A percentile compares a stretch with the other conserved stretches of the same genome.
These are phyloP conservation scores for Azorinus chamasolen DNA, from an alignment of 2,888 invertebrate species.

Conservation along the genomic window DNA sequence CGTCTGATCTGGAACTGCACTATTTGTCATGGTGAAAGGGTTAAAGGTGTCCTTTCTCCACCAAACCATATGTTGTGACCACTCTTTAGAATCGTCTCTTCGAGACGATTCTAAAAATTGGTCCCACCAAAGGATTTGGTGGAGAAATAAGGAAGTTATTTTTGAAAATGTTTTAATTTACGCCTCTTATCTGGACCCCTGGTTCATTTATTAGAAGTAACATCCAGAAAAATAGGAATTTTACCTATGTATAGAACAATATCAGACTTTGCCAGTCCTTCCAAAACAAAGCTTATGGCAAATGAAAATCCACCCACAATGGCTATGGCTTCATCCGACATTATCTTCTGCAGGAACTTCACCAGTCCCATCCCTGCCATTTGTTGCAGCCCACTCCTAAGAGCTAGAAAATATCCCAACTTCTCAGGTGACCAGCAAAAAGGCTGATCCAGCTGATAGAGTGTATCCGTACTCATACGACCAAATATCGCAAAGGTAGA, in stretches of 20 bases:
- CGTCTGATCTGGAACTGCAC: no score
- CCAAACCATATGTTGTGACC: no score
- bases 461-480: conserved; percentile 51
- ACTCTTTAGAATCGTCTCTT: no score
- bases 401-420: conserved; percentile 56
- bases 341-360: conserved; percentile 49
- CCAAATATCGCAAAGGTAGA: conserved; percentile 49
- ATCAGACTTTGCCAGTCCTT: conserved; percentile 53
- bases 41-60: no score
- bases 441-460: conserved; percentile 62
- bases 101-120: no score
- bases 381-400: conserved; percentile 34
- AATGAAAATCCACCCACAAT: conserved; percentile 56
- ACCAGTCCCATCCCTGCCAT: conserved; percentile 55
- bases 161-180: no score
- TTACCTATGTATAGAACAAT: conserved; percentile 45
- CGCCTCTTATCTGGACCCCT: no score
- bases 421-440: conserved; percentile 69
- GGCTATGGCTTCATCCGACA: conserved; percentile 63
- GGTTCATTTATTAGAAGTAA: no score
- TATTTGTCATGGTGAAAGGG: no score
- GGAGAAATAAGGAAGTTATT: no score
- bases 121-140: no score
- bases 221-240: no score
- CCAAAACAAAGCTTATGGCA: conserved; percentile 36